Evolutionary conservation across 2,113 vertebrate genomes (phyloP), one percentile per base, ranked within the genome.

Genomic region (Scalopus aquaticus): DNA sequence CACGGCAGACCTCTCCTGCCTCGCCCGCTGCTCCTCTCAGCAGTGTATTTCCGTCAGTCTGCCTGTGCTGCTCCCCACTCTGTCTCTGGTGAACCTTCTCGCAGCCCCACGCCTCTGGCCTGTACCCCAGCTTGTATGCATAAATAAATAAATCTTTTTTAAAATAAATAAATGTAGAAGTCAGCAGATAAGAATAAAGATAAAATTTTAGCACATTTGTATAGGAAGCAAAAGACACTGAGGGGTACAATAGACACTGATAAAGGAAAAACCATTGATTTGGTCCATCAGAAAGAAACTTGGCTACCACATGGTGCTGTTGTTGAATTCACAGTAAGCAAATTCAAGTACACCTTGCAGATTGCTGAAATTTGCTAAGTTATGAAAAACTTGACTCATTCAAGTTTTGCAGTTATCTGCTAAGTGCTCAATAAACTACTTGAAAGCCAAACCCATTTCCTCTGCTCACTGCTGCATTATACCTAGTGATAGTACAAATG

Each of bases 401-500:
- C 49, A 92, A 58, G 90, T 94, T 94, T 93, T 87, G 51, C 77
- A 74, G 51, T 90, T 82, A 0, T 90, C 77, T 70, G 86, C 89
- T 94, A 2, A 2, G 44, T 95, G 69, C 91, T 56, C 30, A 3
- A 51, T 94, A 78, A 95, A 46, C 70, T 96, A 81, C 26, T 80
- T 56, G 5, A 95, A 88, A 92, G 54, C 70, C 69, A 39, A 49
- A 78, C 37, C 87, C 42, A 72, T 96, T 97, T 97, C 93, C 95
- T 97, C n/a, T 37, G 74, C 78, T 97, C 89, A 95, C 78, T 72
- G 80, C 91, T 89, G 15, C 24, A n/a, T 67, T 46, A 81, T 95
- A 81, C 64, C 54, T 70, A 77, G 72, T 80, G 84, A 49, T 96
- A 80, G 95, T 83, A 83, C 51, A 94, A 91, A 94, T 96, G 76